Base-by-base conservation (phyloP, 2,888 invertebrate genomes). In the Geotrupes spiniger region DNA sequence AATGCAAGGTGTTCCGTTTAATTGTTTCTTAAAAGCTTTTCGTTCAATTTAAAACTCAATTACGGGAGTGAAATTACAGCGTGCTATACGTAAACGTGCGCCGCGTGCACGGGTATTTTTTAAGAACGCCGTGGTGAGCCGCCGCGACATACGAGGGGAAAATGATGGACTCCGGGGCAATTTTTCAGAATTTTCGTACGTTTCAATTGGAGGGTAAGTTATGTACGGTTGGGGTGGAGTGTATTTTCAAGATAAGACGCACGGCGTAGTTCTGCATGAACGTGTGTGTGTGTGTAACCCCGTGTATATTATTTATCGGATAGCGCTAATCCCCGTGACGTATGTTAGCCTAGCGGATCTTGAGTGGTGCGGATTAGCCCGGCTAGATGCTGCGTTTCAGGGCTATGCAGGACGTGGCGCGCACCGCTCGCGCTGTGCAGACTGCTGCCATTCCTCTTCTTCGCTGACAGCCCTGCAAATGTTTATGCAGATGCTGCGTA, bases 381-480 rank as follows among this genome's bases (percentile, higher is more conserved):
- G 27, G 16, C 12, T 21, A n/a, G 15, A 36, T 36, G 14, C 12
- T 15, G 27, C 39, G 15, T n/a, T 40, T 11, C 25, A 11, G 21
- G 21, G 21, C 6, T 21, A 21, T 21, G 21, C 21, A 27, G 21
- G 44, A 44, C 36, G 36, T 17, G 39, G 10, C 26, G 21, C 21
- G 21, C 38, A 10, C 21, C 21, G 25, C 3, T 21, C 53, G 60
- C 60, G 62, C 63, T 65, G 63, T 63, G 61, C 64, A 62, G 59
- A 60, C 63, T 60, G 59, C 60, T 60, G 63, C 63, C 63, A 66
- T 66, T 63, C 64, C 63, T 66, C 64, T 65, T 64, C 50, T 40
- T 50, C 62, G 63, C 58, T 63, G 66, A 66, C 66, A 65, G 63
- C 61, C 63, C 57, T 65, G 64, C 64, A 65, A 65, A 65, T 65